Evolutionary conservation across 2,113 vertebrate species (phyloP).

Genomic region (Mus pahari): DNA sequence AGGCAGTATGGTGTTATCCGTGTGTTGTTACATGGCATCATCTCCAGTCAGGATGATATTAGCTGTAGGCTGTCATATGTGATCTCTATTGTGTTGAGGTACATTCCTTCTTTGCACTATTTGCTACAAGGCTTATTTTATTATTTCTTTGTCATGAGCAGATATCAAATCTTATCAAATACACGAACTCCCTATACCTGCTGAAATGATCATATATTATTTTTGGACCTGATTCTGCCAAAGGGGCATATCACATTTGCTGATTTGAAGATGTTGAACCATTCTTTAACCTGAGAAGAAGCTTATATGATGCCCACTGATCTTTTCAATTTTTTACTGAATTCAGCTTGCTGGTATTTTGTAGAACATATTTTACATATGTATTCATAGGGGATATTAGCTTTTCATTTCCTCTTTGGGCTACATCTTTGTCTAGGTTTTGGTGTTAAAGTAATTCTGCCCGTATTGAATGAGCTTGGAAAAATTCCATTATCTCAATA

Average conservation of each 20-base stretch:
- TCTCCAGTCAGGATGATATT: neutral
- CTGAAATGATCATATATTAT: neutral
- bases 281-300: neutral
- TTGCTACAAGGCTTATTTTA: neutral
- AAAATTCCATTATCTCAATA: neutral
- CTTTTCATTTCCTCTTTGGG: neutral
- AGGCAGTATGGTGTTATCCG: neutral
- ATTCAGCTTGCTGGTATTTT: neutral
- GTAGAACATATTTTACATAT: neutral
- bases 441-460: neutral
- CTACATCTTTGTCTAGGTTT: neutral
- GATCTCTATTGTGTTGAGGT: neutral
- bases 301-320: neutral
- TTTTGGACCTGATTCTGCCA: neutral
- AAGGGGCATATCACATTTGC: neutral
- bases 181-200: neutral
- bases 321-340: neutral
- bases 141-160: neutral
- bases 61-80: neutral
- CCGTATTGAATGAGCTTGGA: neutral
- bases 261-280: neutral
- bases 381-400: neutral
- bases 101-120: neutral
- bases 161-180: neutral
- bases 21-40: neutral